Evolutionary conservation across 2,888 invertebrate genomes (phyloP).

Genomic region (Drosophila engyochracea): DNA sequence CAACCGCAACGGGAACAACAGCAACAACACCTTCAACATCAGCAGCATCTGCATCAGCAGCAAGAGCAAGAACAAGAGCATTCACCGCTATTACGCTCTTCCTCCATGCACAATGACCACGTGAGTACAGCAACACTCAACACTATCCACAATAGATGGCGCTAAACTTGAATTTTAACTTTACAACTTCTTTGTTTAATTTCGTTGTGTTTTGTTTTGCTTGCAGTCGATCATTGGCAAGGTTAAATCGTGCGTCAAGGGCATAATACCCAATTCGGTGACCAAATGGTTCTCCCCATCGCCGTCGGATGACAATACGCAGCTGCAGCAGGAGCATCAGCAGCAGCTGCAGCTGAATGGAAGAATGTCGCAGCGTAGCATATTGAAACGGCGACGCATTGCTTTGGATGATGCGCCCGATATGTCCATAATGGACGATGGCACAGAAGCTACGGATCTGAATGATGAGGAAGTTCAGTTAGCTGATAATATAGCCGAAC

Average conservation of each 20-base stretch:
- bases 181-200: neutral
- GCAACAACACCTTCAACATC: constrained; percentile 5
- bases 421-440: constrained; percentile 54
- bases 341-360: constrained; percentile 53
- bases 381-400: constrained; percentile 78
- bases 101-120: constrained; percentile 44
- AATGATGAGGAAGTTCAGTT: constrained; percentile 69
- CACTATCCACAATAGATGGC: neutral
- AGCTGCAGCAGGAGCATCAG: constrained; percentile 21
- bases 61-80: neutral
- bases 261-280: constrained; percentile 82
- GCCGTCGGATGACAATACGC: neutral
- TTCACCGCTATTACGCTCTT: neutral
- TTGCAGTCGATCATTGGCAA: constrained; percentile 84
- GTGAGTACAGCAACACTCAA: constrained; percentile 60
- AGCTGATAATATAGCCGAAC: constrained; percentile 73
- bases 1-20: constrained; percentile 28
- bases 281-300: constrained; percentile 84
- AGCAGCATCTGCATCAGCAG: constrained; percentile 15
- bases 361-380: constrained; percentile 26
- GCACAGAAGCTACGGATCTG: constrained; percentile 65
- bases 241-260: constrained; percentile 83
- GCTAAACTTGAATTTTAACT: neutral
- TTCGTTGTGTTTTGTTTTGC: neutral
- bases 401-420: constrained; percentile 62